Percentiles rank a stretch among this genome's conserved stretches.
phyloP scores from a whole-genome alignment of 2,113 vertebrate species.

The Pelmatolapia mariae region DNA sequence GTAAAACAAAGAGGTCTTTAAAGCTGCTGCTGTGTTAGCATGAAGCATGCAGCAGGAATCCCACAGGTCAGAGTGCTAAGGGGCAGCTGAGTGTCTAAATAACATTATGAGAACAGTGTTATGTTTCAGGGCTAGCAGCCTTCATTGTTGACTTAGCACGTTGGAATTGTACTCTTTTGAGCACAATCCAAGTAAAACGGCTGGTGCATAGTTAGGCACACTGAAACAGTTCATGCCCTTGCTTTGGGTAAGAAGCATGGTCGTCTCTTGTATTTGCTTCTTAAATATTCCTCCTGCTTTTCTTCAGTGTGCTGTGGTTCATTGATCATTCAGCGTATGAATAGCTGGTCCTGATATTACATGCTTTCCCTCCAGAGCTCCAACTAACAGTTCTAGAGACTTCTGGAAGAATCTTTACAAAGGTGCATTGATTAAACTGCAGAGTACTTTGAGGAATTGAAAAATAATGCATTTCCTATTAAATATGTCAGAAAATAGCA shows the following conservation, averaged over 20 bases:
- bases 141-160: not conserved
- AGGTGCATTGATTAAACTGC: not conserved
- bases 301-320: not conserved
- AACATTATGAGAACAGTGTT: constrained; percentile 44
- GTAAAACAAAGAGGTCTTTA: constrained; percentile 18
- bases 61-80: constrained; percentile 42
- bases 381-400: not conserved
- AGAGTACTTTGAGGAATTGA: not conserved
- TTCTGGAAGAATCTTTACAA: not conserved
- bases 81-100: constrained; percentile 32
- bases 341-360: not conserved
- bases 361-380: not conserved
- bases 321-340: not conserved
- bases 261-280: accelerated
- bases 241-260: not conserved
- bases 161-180: not conserved
- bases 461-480: accelerated
- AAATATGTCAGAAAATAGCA: not conserved
- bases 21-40: constrained; percentile 1
- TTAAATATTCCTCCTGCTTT: not conserved
- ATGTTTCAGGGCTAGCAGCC: constrained; percentile 27
- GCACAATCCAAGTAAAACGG: not conserved
- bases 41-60: constrained; percentile 26
- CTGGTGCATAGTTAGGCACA: not conserved
- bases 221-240: not conserved